phyloP scores from a whole-genome alignment of 2,888 invertebrate genomes.

The Tachina grossa region DNA sequence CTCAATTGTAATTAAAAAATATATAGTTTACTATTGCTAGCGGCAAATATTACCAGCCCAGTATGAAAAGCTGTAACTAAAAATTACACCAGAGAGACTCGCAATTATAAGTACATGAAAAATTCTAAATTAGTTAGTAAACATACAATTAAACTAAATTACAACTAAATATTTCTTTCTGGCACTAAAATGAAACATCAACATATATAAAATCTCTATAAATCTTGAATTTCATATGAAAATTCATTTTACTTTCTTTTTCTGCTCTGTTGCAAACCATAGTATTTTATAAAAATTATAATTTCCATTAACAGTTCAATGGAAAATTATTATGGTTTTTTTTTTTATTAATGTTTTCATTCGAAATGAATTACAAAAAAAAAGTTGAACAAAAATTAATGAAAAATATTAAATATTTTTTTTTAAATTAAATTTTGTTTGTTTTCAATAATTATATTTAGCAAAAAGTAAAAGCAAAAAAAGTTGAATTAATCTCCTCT shows the following conservation, averaged over 20 bases:
- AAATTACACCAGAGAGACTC: no score
- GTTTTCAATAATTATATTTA: constrained; percentile 68
- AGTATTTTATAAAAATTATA: background rate
- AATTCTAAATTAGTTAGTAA: no score
- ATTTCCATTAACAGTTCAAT: background rate
- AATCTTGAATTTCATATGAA: background rate
- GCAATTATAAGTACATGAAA: no score
- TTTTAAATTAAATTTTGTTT: constrained; percentile 66
- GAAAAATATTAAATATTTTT: constrained; percentile 29
- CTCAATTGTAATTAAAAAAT: no score
- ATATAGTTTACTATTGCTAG: no score
- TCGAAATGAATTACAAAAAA: constrained; percentile 15
- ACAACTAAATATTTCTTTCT: no score
- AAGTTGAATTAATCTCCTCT: constrained; percentile 20
- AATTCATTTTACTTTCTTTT: background rate
- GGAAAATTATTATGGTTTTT: background rate
- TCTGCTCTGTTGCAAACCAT: background rate
- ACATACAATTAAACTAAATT: no score
- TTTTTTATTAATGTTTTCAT: background rate
- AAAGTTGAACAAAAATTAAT: constrained; percentile 17
- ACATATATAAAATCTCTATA: background rate
- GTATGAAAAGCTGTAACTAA: no score
- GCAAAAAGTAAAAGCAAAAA: constrained; percentile 24
- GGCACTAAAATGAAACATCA: no score
- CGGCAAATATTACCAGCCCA: no score